Evolutionary conservation across 2,113 vertebrate genomes (phyloP).

Genomic region (Chiloscyllium plagiosum): DNA sequence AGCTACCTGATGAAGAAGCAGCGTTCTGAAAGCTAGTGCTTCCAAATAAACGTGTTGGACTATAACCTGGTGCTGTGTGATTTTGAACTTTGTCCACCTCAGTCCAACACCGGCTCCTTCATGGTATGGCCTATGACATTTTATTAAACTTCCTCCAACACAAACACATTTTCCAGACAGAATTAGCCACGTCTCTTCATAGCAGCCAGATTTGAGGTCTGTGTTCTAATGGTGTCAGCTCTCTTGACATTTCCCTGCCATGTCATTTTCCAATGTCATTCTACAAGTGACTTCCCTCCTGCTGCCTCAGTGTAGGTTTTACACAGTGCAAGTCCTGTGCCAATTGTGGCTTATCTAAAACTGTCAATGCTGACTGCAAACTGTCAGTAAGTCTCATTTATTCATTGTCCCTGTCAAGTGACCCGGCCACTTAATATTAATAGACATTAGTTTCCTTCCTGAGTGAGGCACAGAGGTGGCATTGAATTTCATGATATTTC

Average conservation of each 20-base stretch:
- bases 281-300: conserved; percentile 42
- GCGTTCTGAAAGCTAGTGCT: no score
- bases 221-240: conserved; percentile 39
- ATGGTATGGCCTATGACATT: neutral
- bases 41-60: no score
- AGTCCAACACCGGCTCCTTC: no score
- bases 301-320: conserved; percentile 33
- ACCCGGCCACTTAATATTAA: conserved; percentile 42
- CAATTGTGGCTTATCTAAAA: conserved; percentile 42
- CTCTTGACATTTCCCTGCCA: conserved; percentile 43
- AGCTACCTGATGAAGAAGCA: no score
- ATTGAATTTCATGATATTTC: conserved; percentile 40
- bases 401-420: conserved; percentile 23
- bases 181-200: conserved; percentile 39
- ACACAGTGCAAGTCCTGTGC: neutral
- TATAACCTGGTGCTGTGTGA: no score
- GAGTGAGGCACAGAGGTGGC: conserved; percentile 20
- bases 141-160: conserved; percentile 34
- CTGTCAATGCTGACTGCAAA: conserved; percentile 38
- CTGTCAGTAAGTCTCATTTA: conserved; percentile 39
- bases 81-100: no score
- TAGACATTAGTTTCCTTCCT: conserved; percentile 43
- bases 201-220: neutral
- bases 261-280: conserved; percentile 41
- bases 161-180: conserved; percentile 21